Base-by-base conservation (phyloP, 2,113 vertebrate species). In the Forbesichthys agassizii region DNA sequence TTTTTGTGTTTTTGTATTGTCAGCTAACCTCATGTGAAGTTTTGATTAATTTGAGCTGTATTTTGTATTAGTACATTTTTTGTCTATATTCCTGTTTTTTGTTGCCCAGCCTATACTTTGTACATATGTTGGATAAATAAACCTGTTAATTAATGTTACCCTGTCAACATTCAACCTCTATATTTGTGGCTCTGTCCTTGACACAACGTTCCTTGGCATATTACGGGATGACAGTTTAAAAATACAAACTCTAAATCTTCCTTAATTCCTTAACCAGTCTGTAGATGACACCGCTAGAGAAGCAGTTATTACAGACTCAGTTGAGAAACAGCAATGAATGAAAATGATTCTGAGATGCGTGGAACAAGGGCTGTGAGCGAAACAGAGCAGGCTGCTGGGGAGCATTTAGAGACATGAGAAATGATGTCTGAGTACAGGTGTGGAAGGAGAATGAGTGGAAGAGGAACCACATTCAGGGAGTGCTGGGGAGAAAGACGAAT, bases 201-300 rank as follows among this genome's bases (percentile, higher is more conserved):
- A 27, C 20, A 27, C 20, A 27, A 27, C 54, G 3, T 46, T 54
- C 55, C 61, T 18, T 56, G 18, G 14, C 18, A 16, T 9, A 9
- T 56, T 5, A 18, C 9, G 5, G 16, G 16, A 18, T 9, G 16
- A 20, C 46, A 54, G 33, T 18, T 54, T 66, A 64, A 61, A 63
- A 8, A 73, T 68, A 49, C 8, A 10, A 64, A 79, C 57, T 74
- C 69, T 75, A 61, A 77, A 72, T 64, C 64, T 12, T 33, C 61
- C 71, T 73, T 27, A 27, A 27, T 27, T 78, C 83, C 83, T 74
- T 82, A 72, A 61, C 71, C 57, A 59, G 49, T 14, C 20, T 69
- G 51, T 61, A 52, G 36, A 67, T 3, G 11, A 68, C 66, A 68
- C 54, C 59, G n/a, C 33, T 51, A 53, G 48, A 62, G 61, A 18